phyloP scores from a whole-genome alignment of 2,113 vertebrate species.

The Lontra canadensis region DNA sequence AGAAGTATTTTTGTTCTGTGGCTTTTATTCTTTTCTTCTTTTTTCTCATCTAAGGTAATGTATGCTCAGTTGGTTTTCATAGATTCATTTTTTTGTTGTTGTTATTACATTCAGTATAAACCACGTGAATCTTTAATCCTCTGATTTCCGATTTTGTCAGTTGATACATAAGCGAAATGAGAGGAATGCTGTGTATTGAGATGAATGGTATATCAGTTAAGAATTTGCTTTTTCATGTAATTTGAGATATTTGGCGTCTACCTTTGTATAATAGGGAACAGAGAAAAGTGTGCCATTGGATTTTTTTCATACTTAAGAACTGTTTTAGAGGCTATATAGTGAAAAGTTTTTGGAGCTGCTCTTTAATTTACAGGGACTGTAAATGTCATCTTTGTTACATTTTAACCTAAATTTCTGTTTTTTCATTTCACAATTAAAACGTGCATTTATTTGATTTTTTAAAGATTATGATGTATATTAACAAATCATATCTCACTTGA shows the following conservation, averaged over 20 bases:
- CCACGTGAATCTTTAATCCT: background rate
- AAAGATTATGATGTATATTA: background rate
- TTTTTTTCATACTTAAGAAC: background rate
- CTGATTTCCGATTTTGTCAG: background rate
- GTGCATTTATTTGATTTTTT: background rate
- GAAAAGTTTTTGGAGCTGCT: background rate
- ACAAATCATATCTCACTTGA: background rate
- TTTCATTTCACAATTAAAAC: constrained; percentile 10
- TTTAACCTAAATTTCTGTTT: background rate
- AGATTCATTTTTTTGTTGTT: background rate
- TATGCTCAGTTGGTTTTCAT: background rate
- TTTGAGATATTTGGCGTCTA: background rate
- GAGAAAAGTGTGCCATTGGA: background rate
- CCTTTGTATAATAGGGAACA: background rate
- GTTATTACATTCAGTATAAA: background rate
- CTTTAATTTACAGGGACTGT: background rate
- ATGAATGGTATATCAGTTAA: background rate
- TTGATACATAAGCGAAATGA: background rate
- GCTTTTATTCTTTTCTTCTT: background rate
- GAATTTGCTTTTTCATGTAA: background rate
- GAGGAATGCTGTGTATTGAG: background rate
- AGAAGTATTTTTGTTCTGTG: background rate
- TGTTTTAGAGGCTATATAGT: background rate
- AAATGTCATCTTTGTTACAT: background rate
- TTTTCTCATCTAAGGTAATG: background rate